Conservation (phyloP, 2,797 vertebrate species). For the Astyanax mexicanus region DNA sequence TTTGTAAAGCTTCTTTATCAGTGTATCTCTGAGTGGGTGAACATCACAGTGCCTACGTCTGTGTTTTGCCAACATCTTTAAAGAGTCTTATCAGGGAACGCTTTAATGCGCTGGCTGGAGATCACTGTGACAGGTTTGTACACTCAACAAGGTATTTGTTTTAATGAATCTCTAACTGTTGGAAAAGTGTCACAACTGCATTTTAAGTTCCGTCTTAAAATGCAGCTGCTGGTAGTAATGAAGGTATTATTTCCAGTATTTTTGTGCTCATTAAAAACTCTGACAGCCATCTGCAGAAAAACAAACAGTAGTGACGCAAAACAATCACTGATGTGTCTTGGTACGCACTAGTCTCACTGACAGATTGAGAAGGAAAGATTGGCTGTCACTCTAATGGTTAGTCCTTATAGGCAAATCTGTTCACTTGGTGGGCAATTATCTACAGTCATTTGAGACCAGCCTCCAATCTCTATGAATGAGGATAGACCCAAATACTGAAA, state of each 20-base stretch:
- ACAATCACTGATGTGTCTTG: background rate
- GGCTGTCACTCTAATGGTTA: background rate
- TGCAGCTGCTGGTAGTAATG: background rate
- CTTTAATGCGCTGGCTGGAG: background rate
- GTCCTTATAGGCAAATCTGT: too few species aligned
- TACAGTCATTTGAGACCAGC: too few species aligned
- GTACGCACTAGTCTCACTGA: background rate
- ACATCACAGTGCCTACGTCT: background rate
- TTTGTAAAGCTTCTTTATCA: background rate
- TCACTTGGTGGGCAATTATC: too few species aligned
- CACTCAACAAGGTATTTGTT: background rate
- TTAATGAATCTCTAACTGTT: slow-evolving; percentile 11
- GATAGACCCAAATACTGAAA: too few species aligned
- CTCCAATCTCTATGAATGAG: too few species aligned
- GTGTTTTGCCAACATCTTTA: background rate
- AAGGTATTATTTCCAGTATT: background rate
- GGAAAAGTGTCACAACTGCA: background rate
- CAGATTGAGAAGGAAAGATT: background rate
- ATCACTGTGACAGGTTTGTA: background rate
- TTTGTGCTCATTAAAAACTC: background rate
- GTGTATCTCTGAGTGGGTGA: background rate
- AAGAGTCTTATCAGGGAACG: background rate
- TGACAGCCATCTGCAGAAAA: background rate
- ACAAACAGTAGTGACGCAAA: background rate
- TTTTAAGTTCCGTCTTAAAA: background rate